phyloP scores from a whole-genome alignment of 2,888 invertebrate genomes.

The Eupithecia insigniata region DNA sequence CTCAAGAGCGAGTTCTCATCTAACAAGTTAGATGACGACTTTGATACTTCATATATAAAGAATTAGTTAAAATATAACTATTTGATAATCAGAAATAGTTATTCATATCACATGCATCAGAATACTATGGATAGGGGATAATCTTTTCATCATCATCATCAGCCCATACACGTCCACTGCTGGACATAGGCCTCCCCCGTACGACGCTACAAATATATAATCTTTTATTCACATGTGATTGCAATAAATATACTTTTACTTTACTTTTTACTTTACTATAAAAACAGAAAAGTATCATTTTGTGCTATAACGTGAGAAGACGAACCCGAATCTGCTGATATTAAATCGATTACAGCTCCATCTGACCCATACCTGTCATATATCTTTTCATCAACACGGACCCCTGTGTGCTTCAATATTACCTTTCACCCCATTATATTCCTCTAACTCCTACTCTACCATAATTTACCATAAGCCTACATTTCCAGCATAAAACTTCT shows the following conservation, averaged over 20 bases:
- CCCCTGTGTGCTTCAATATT: not conserved
- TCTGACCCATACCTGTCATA: not conserved
- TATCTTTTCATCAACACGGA: not conserved
- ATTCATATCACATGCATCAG: not conserved
- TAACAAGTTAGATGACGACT: too few species aligned
- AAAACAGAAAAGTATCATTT: not conserved
- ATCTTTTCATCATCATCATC: too few species aligned
- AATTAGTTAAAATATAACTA: too few species aligned
- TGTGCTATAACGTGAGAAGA: not conserved
- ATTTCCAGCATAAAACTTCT: conserved; percentile 14
- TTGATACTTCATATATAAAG: too few species aligned
- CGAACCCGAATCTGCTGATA: not conserved
- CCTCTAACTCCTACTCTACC: not conserved
- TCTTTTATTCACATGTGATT: too few species aligned
- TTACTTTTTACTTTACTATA: too few species aligned
- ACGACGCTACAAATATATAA: too few species aligned
- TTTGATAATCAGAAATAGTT: too few species aligned
- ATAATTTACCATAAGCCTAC: not conserved
- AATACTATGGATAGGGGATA: not conserved
- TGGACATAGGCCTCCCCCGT: too few species aligned
- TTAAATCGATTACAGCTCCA: not conserved
- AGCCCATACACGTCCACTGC: too few species aligned
- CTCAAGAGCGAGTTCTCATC: too few species aligned
- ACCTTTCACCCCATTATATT: not conserved
- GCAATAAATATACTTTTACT: too few species aligned